These are phyloP conservation scores for Ophthalmolycus amberensis DNA, from an alignment of 2,113 vertebrate genomes.

Conservation along the genomic window DNA sequence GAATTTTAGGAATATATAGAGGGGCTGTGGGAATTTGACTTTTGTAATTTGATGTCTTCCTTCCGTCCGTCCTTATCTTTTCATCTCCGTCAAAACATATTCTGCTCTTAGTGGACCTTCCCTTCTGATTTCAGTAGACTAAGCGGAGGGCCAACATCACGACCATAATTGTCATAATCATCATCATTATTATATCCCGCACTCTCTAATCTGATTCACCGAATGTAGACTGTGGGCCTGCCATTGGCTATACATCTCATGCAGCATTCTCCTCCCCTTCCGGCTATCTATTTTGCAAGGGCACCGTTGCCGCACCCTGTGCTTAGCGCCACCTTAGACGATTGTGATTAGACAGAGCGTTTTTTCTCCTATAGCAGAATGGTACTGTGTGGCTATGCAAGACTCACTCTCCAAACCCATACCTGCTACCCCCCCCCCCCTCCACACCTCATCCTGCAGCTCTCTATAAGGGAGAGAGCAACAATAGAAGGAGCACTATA, in stretches of 20 bases:
- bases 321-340: no score
- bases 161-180: neutral
- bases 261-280: neutral
- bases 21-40: neutral
- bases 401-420: neutral
- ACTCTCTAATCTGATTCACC: neutral
- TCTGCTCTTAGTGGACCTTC: neutral
- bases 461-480: slow-evolving; percentile 11
- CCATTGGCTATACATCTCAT: neutral
- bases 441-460: no score
- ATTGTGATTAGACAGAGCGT: neutral
- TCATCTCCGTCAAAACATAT: neutral
- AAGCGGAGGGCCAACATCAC: neutral
- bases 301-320: neutral
- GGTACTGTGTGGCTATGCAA: neutral
- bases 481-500: slow-evolving; percentile 7
- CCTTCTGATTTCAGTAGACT: slow-evolving; percentile 20
- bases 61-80: neutral
- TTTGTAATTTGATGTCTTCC: neutral
- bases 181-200: slow-evolving; percentile 5
- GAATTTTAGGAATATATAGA: neutral
- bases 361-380: neutral
- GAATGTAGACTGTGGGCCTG: neutral
- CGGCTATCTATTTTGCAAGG: neutral
- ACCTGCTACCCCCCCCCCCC: neutral